A percentile compares a stretch with the other conserved stretches of the same genome.
Conservation (phyloP, 2,797 vertebrate genomes). For the Hozukius guyotensis region DNA sequence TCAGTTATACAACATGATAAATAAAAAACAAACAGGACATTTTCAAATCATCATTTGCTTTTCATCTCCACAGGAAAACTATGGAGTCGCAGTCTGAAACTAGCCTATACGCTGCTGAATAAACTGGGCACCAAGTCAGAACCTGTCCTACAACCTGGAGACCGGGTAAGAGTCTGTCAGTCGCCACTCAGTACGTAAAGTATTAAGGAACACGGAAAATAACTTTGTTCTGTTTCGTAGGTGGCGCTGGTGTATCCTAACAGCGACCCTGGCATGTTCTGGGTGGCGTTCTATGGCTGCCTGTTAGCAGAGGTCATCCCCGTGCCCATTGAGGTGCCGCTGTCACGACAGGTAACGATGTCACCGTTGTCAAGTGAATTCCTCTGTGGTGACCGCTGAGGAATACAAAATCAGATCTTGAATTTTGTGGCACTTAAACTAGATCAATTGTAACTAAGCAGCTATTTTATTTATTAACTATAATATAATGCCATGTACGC, state of each 20-base stretch:
- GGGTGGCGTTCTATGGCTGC: conserved; percentile 98
- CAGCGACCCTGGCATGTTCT: conserved; percentile 98
- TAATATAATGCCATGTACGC: neutral
- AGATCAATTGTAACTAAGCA: neutral
- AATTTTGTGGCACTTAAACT: neutral
- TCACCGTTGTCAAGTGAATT: neutral
- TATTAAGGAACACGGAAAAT: neutral
- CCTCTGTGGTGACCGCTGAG: neutral
- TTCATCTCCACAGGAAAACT: conserved; percentile 86
- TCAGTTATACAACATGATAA: conserved; percentile 20
- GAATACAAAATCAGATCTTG: neutral
- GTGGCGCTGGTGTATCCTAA: conserved; percentile 98
- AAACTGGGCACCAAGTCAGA: conserved; percentile 98
- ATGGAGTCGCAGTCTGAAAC: conserved; percentile 97
- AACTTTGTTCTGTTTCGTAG: conserved; percentile 72
- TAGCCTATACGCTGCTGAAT: conserved; percentile 96
- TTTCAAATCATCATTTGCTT: neutral
- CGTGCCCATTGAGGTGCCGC: conserved; percentile 97
- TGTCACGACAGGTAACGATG: conserved; percentile 93
- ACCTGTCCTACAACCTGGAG: conserved; percentile 93
- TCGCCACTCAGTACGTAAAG: neutral
- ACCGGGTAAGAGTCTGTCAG: conserved; percentile 86
- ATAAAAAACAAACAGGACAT: neutral
- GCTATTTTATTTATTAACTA: neutral
- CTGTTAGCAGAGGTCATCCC: conserved; percentile 97